Base-by-base conservation (phyloP, 53 echinoderm and acorn worm genomes). In the Hippasteria phrygiana region DNA sequence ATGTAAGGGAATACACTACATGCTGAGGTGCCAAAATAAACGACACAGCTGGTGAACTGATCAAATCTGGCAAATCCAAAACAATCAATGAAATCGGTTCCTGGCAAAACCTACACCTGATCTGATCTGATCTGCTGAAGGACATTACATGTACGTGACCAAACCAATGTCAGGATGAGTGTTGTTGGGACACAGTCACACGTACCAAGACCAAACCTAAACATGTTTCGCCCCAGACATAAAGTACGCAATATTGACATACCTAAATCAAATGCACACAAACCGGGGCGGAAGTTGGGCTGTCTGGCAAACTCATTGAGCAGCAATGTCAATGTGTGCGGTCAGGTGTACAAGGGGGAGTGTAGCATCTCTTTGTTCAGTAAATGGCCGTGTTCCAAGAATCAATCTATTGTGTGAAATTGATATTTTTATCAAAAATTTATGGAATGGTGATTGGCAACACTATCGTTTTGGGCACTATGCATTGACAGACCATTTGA, bases 221-320 rank as follows among this genome's bases (percentile, higher is more conserved):
- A 59, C 27, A 59, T 24, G 26, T 59, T n/a, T 59, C 4, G 13
- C 2, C 59, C n/a, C n/a, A 20, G 6, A 14, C 59, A 55, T 0
- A 59, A n/a, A n/a, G 26, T 59, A 59, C 59, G 26, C 13, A 59
- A 2, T 59, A 59, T 59, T 59, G 59, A 59, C 59, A 59, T 26
- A 18, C 59, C 26, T 59, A 59, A 59, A 24, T 26, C n/a, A 59
- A 59, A 59, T 59, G 59, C 26, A 59, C 59, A 59, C 59, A 59
- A n/a, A n/a, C n/a, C n/a, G n/a, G n/a, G n/a, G 17, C 59, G 59
- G 59, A 59, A 24, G 59, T 59, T 18, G 16, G n/a, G 26, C 59
- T 20, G 51, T 13, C 51, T 14, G 18, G 18, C 24, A 59, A 59
- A 59, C 51, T 51, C 51, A 59, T 59, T 59, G 59, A 59, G n/a